These are phyloP conservation scores for Carabus problematicus DNA, from an alignment of 2,888 invertebrate genomes.

Conservation along the genomic window DNA sequence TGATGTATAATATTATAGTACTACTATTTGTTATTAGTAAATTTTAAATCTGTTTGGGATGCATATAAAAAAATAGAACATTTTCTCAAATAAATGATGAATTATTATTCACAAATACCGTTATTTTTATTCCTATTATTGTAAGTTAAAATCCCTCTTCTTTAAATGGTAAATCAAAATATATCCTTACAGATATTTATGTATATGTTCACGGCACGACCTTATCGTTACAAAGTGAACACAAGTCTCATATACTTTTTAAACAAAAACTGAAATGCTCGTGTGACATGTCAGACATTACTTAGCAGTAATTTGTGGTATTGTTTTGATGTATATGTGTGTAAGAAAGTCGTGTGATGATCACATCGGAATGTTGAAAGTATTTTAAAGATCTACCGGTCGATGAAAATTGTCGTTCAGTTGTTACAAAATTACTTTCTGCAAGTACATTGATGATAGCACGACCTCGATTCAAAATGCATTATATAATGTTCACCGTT, in stretches of 20 bases:
- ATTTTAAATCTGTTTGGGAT: slow-evolving; percentile 42
- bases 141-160: no score
- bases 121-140: no score
- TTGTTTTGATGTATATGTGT: slow-evolving; percentile 46
- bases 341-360: no score
- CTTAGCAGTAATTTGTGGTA: neutral
- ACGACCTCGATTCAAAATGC: no score
- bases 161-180: no score
- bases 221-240: no score
- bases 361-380: slow-evolving; percentile 81
- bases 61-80: slow-evolving; percentile 42
- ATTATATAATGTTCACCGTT: no score
- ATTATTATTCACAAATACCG: slow-evolving; percentile 22
- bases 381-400: slow-evolving; percentile 79
- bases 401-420: slow-evolving; percentile 83
- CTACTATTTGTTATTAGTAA: slow-evolving; percentile 42
- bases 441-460: slow-evolving; percentile 71
- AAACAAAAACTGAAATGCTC: no score
- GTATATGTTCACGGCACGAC: no score
- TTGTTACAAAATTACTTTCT: slow-evolving; percentile 89
- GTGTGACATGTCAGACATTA: no score
- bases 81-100: slow-evolving; percentile 43
- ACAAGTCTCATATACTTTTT: no score
- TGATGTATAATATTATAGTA: slow-evolving; percentile 40
- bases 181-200: neutral